Conservation (phyloP, 2,113 vertebrate species). For the Danionella cerebrum region DNA sequence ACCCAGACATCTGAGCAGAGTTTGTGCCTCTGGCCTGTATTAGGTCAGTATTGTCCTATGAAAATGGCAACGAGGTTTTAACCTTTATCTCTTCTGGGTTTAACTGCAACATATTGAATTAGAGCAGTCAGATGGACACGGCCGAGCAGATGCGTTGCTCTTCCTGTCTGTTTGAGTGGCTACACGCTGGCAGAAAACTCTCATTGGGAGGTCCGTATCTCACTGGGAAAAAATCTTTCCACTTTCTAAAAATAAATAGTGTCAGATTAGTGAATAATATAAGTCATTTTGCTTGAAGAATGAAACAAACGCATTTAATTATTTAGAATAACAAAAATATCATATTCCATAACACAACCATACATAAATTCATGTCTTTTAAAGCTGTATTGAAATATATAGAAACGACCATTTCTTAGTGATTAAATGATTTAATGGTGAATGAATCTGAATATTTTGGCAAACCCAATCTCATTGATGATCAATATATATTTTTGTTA, state of each 20-base stretch:
- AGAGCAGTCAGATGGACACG: background rate
- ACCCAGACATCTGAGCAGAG: background rate
- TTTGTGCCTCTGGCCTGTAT: background rate
- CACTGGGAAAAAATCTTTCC: background rate
- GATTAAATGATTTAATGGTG: no score
- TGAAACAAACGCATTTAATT: no score
- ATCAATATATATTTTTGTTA: no score
- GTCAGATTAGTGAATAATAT: no score
- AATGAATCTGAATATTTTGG: no score
- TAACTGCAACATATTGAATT: slow-evolving; percentile 22
- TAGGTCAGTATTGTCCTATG: slow-evolving; percentile 10
- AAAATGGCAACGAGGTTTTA: slow-evolving; percentile 30
- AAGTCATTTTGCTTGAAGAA: no score
- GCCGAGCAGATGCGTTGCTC: background rate
- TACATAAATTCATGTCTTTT: no score
- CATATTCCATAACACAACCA: no score
- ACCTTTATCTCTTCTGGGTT: slow-evolving; percentile 18
- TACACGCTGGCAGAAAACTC: background rate
- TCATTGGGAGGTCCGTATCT: background rate
- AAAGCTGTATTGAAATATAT: no score
- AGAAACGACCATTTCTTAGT: no score
- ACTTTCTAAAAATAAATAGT: background rate
- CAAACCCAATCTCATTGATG: no score
- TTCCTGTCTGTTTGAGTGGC: slow-evolving; percentile 9
- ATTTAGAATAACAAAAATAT: no score